These are phyloP conservation scores for Antheraea pernyi DNA, from an alignment of 1,140 invertebrate species.

Conservation along the genomic window DNA sequence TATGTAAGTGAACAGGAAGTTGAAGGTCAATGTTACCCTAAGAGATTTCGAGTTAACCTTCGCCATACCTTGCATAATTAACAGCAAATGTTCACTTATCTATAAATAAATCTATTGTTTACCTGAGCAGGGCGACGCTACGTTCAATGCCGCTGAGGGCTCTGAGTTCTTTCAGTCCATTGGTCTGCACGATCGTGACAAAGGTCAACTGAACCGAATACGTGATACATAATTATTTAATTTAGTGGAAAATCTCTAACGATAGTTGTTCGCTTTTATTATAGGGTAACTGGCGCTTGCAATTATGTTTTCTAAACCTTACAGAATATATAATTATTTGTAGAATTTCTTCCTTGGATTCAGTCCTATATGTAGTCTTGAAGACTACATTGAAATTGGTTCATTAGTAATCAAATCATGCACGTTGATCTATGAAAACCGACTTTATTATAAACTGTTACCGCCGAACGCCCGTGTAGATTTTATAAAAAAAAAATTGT, in stretches of 20 bases:
- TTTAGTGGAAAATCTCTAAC: conserved; percentile 24
- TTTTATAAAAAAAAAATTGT: too few relatives aligned
- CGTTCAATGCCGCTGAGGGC: conserved; percentile 27
- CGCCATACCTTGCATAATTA: conserved; percentile 7
- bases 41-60: neutral
- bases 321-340: too few relatives aligned
- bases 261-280: neutral
- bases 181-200: conserved; percentile 19
- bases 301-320: too few relatives aligned
- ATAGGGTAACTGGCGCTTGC: too few relatives aligned
- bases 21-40: neutral
- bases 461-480: too few relatives aligned
- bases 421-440: too few relatives aligned
- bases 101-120: conserved; percentile 24
- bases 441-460: too few relatives aligned
- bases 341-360: too few relatives aligned
- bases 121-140: neutral
- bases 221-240: conserved; percentile 26
- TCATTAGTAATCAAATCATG: too few relatives aligned
- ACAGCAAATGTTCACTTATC: conserved; percentile 13
- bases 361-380: too few relatives aligned
- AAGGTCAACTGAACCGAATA: conserved; percentile 28
- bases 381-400: too few relatives aligned
- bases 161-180: conserved; percentile 21
- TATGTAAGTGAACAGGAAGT: conserved; percentile 8